A percentile compares a stretch with the other conserved stretches of the same genome.
Evolutionary conservation across 1,140 invertebrate species (phyloP).

Genomic region (Bombyx mandarina): DNA sequence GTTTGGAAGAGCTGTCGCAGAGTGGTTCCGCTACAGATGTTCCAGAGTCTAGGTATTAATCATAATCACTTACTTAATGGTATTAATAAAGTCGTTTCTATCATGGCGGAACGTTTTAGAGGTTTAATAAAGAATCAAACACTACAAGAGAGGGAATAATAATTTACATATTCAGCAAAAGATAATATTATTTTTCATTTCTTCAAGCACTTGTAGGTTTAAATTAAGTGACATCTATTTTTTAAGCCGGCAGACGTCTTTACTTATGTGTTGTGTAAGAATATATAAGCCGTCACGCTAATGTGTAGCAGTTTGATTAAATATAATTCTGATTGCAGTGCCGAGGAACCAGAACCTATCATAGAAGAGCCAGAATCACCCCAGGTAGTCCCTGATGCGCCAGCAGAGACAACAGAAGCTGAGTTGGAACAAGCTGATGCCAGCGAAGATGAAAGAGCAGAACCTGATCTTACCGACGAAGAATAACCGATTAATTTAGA

Average conservation of each 20-base stretch:
- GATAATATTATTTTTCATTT: too few relatives aligned
- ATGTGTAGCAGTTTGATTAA: too few relatives aligned
- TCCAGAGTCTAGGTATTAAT: slow-evolving; percentile 40
- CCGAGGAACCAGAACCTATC: slow-evolving; percentile 46
- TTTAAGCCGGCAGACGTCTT: too few relatives aligned
- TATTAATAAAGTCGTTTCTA: background rate
- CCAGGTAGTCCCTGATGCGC: slow-evolving; percentile 26
- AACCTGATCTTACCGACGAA: slow-evolving; percentile 66
- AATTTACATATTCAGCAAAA: slow-evolving; percentile 3
- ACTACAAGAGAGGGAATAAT: background rate
- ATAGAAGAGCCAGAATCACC: slow-evolving; percentile 59
- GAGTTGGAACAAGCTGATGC: slow-evolving; percentile 37
- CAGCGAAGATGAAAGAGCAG: slow-evolving; percentile 61
- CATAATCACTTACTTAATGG: slow-evolving; percentile 1
- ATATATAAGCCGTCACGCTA: too few relatives aligned
- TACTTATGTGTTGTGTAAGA: too few relatives aligned
- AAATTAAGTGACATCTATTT: too few relatives aligned
- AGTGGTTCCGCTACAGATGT: slow-evolving; percentile 72
- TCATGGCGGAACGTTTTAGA: background rate
- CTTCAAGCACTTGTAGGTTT: too few relatives aligned
- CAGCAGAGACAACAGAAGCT: slow-evolving; percentile 24
- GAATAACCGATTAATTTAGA: slow-evolving; percentile 36
- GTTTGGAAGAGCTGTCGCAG: slow-evolving; percentile 73
- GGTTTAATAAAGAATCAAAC: background rate
- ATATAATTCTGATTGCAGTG: slow-evolving; percentile 17